Evolutionary conservation across 2,888 invertebrate genomes (phyloP).

Genomic region (Clepsis dumicolana): DNA sequence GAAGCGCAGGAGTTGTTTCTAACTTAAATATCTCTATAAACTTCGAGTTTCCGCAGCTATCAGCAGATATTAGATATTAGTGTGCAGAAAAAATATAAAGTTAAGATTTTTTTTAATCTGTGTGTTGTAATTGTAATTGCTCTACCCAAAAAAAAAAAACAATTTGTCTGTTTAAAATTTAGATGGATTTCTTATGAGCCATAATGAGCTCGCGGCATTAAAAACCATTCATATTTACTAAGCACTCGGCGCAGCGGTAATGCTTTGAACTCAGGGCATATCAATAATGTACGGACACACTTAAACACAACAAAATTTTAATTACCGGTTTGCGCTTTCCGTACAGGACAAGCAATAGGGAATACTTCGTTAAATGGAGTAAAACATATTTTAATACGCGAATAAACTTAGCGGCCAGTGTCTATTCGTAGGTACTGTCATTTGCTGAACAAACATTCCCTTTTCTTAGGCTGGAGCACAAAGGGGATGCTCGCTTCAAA

Average conservation of each 20-base stretch:
- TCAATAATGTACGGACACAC: conserved; percentile 38
- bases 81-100: not conserved
- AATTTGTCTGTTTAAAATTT: conserved; percentile 3
- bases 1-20: conserved; percentile 19
- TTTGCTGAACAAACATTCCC: conserved; percentile 62
- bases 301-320: conserved; percentile 55
- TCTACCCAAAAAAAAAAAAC: not conserved
- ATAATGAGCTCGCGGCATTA: conserved; percentile 17
- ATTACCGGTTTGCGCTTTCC: conserved; percentile 58
- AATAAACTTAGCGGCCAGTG: conserved; percentile 52
- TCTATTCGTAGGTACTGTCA: conserved; percentile 61
- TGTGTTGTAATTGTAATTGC: not conserved
- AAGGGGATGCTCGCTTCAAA: conserved; percentile 73
- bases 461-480: conserved; percentile 63
- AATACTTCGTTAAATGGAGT: conserved; percentile 58
- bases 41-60: not conserved
- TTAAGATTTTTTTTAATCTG: not conserved
- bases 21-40: conserved; percentile 5
- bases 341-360: conserved; percentile 50
- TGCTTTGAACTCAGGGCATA: conserved; percentile 25
- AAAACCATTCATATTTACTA: conserved; percentile 25
- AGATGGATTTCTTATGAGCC: conserved; percentile 13
- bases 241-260: conserved; percentile 10
- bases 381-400: conserved; percentile 66
- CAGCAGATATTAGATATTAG: not conserved